Evolutionary conservation across 2,113 vertebrate genomes (phyloP).

Genomic region (Ceyx melanurus): DNA sequence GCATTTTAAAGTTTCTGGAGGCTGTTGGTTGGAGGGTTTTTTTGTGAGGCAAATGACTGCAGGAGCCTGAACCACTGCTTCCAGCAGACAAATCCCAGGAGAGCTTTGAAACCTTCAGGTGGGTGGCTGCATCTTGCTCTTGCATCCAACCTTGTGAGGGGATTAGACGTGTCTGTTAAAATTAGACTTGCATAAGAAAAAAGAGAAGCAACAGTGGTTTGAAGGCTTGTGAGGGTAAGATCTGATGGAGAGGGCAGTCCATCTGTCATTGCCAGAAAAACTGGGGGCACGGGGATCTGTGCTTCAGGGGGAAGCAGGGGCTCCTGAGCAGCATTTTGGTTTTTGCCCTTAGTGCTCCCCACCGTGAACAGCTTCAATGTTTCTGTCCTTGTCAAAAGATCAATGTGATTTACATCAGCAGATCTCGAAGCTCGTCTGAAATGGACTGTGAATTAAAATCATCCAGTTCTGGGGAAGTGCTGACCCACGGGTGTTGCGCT

Average conservation of each 20-base stretch:
- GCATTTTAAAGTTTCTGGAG: background rate
- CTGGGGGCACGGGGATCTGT: background rate
- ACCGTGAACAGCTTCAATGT: fast-evolving
- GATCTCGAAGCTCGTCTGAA: background rate
- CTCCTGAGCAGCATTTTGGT: fast-evolving
- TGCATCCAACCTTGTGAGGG: fast-evolving
- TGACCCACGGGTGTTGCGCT: fast-evolving
- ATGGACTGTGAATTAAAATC: background rate
- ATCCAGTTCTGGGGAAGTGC: background rate
- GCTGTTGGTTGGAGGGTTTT: background rate
- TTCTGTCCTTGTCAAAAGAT: background rate
- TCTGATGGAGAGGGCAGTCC: fast-evolving
- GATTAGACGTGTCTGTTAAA: background rate
- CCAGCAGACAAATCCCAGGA: background rate
- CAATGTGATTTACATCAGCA: background rate
- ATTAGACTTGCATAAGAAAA: background rate
- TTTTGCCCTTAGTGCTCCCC: background rate
- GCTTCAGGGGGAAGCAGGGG: background rate
- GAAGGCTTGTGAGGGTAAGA: background rate
- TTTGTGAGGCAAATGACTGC: background rate
- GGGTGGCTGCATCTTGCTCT: background rate
- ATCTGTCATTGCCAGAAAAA: fast-evolving
- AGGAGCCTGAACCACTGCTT: background rate
- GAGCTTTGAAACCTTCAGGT: background rate
- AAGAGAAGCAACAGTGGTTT: background rate